Evolutionary conservation across 2,888 invertebrate genomes (phyloP).

Genomic region (Lissonota sp.): DNA sequence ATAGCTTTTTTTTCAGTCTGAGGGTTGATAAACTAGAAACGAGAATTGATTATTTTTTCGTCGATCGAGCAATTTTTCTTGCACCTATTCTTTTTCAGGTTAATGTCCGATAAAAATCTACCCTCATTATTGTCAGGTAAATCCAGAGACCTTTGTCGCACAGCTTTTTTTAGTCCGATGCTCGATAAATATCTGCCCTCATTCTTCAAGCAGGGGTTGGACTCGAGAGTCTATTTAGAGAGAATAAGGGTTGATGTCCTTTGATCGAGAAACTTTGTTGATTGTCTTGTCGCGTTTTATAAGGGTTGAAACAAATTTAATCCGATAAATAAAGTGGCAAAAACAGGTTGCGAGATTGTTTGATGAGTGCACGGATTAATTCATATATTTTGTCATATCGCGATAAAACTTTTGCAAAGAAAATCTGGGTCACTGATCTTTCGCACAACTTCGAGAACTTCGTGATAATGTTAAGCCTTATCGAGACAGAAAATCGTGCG

Average conservation of each 20-base stretch:
- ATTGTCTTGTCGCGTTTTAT: too few relatives aligned
- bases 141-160: neutral
- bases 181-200: neutral
- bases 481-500: conserved; percentile 38
- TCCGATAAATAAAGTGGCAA: too few relatives aligned
- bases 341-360: neutral
- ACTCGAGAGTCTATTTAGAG: too few relatives aligned
- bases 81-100: too few relatives aligned
- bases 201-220: neutral
- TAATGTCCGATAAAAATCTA: too few relatives aligned
- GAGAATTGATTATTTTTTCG: too few relatives aligned
- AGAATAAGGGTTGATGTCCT: too few relatives aligned
- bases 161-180: neutral
- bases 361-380: neutral
- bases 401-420: neutral
- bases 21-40: too few relatives aligned
- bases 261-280: too few relatives aligned
- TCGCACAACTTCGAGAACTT: conserved; percentile 8
- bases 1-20: too few relatives aligned
- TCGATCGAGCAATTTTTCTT: too few relatives aligned
- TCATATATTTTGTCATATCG: neutral
- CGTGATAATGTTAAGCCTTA: conserved; percentile 52
- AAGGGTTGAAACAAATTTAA: neutral
- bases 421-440: conserved; percentile 51
- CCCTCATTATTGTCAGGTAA: too few relatives aligned